Base-by-base conservation (phyloP, 2,888 invertebrate genomes). In the Latrodectus hesperus region DNA sequence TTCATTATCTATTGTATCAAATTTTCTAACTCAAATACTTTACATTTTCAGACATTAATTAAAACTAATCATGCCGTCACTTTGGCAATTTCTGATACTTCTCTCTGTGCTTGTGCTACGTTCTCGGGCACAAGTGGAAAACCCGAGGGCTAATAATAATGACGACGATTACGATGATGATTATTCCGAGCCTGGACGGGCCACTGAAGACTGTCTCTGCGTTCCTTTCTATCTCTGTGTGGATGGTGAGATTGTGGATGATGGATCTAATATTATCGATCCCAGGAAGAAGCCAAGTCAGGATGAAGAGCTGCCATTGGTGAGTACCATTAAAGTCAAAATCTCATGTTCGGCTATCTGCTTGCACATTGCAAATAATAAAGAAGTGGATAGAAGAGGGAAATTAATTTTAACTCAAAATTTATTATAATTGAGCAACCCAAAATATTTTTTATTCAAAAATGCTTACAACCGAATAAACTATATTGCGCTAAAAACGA, bases 171-270 rank as follows among this genome's bases (percentile, higher is more conserved):
- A 77, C 10, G 88, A 81, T 10, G 17, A 16, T 22, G 73, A 88
- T 65, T 88, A 88, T 22, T 84, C 65, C 9, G 64, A 68, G 17
- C 88, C 88, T 9, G 88, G 88, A 2, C 65, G 14, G 17, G 70
- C 81, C 14, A 71, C 84, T 16, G 88, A 84, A 1, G 78, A 90
- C 70, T 96, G 96, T 51, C 94, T 94, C 76, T 97, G 97, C 91
- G 96, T 97, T 0, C 94, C 95, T 0, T 95, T 95, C 91, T 96
- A 95, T 91, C 93, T 95, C 9, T 97, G 97, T 91, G 93, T 94
- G n/a, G 91, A 92, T 52, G 94, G 94, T 72, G 94, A 94, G 0
- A 94, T 96, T 14, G 95, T 95, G 83, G 94, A 93, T 0, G 95
- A 95, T 90, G 96, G 96, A 0, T 92, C 93, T 0, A 95, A 95